Base-by-base conservation (phyloP, 2,113 vertebrate species). In the Ciconia stormi region DNA sequence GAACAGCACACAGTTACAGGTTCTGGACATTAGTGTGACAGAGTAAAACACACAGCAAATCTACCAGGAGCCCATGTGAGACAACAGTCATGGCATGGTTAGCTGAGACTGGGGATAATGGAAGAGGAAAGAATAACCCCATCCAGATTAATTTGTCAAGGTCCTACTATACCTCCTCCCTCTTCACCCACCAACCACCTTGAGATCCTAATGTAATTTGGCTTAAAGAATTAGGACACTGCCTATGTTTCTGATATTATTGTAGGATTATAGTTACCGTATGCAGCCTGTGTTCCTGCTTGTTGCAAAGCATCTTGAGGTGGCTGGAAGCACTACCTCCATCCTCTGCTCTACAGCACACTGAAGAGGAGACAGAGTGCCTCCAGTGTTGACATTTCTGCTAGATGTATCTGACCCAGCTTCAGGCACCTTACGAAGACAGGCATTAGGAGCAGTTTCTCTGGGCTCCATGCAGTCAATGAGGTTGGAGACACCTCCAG, bases 171-270 rank as follows among this genome's bases (percentile, higher is more conserved):
- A 29, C 4, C 6, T 59, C 49, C 80, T 63, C 53, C 42, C 32
- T 4, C 82, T 44, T 62, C 6, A 6, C 27, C 61, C 23, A 55
- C 36, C 34, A 38, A 10, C 17, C 4, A 23, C 19, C 17, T 44
- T 2, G 26, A 42, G 47, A 73, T 38, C 79, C 65, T 42, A 4
- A 44, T 26, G 14, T 4, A 16, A 26, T 32, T 44, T 14, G 47
- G 34, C 10, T 85, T 47, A 9, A 53, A 5, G 56, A 34, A 22
- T 23, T 7, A 25, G 47, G 34, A 26, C 27, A 22, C 23, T 21
- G 21, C 26, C 44, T 30, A 4, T 0, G 1, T 22, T 55, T 15
- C 63, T 46, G 26, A 4, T 0, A 1, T 29, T 42, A 32, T 7
- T 36, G 9, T 14, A 62, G 76, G 52, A 17, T 34, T 14, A 23